phyloP scores from a whole-genome alignment of 2,797 vertebrate species.

The Chiloscyllium punctatum region DNA sequence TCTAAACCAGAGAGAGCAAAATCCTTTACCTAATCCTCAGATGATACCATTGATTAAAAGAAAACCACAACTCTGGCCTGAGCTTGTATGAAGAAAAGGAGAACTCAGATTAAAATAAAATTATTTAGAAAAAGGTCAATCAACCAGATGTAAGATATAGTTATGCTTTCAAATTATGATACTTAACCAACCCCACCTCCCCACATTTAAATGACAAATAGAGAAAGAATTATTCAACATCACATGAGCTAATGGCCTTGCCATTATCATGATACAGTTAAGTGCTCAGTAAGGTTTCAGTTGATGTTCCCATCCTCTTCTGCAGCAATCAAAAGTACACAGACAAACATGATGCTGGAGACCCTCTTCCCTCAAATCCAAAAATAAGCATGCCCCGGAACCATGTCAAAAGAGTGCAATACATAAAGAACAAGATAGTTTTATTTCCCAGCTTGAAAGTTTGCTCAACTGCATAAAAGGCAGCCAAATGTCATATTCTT shows the following conservation, averaged over 20 bases:
- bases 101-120: neutral
- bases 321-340: neutral
- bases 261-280: neutral
- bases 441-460: neutral
- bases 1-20: too few relatives aligned
- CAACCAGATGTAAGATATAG: neutral
- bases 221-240: neutral
- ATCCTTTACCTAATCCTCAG: too few relatives aligned
- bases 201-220: neutral
- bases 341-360: neutral
- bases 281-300: neutral
- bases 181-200: neutral
- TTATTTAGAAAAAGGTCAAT: neutral
- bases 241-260: neutral
- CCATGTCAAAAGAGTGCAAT: neutral
- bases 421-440: neutral
- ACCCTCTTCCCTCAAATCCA: neutral
- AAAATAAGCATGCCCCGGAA: neutral
- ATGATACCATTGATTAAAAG: too few relatives aligned
- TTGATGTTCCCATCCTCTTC: neutral
- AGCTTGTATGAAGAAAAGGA: too few relatives aligned
- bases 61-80: too few relatives aligned
- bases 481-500: neutral
- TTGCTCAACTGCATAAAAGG: neutral
- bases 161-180: neutral